Base-by-base conservation (phyloP, 1,140 invertebrate species). In the Reticulitermes speratus region DNA sequence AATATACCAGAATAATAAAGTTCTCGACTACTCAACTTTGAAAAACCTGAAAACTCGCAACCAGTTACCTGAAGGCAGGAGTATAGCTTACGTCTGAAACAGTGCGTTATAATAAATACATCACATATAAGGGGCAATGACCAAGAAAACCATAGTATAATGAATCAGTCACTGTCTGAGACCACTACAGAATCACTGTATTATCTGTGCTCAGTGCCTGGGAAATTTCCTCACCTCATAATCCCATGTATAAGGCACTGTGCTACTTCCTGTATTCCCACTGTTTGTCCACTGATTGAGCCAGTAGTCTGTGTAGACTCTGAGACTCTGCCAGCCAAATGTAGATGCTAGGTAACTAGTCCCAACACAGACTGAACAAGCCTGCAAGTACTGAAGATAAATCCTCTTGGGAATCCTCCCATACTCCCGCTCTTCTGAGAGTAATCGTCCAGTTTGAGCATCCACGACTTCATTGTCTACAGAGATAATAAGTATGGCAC, bases 221-320 rank as follows among this genome's bases (percentile, higher is more conserved):
- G 52, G 19, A 12, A 19, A 12, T 55, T 55, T 21, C 19, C 52
- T 69, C 44, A 75, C 65, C 65, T 75, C 65, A 75, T 25, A 11
- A 25, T 75, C 65, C 9, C 7, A 8, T 30, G 65, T 75, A 30
- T 75, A 1, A 75, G 65, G 2, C 7, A 12, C n/a, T 8, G 65
- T 75, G 12, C 25, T 75, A 9, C 19, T 65, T 23, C 3, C 59
- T 7, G 0, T 48, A 65, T 44, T 87, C 85, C 86, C 84, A 55
- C 87, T 44, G 82, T 92, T 91, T 30, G 93, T 93, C 94, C 94
- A 95, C n/a, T 90, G 89, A 87, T 92, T 93, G 52, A 95, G 89
- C 94, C 94, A 95, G 88, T 94, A 91, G 90, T 94, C 94, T 75
- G 93, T 93, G 87, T 91, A 93, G 55, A 95, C 92, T 86, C 93